Base-by-base conservation (phyloP, 53 echinoderm and acorn worm genomes). In the Apostichopus leukothele region DNA sequence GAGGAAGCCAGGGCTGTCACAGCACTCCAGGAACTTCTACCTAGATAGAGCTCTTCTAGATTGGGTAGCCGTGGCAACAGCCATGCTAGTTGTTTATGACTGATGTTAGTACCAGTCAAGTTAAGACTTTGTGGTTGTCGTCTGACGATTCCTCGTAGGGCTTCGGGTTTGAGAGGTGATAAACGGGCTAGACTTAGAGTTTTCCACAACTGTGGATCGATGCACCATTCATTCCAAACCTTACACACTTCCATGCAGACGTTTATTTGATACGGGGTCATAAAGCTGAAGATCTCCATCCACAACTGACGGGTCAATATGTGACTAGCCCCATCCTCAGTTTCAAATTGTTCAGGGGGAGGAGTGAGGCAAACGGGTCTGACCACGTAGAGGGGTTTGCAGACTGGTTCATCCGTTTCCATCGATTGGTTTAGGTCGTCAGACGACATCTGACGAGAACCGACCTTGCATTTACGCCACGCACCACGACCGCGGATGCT, bases 211-310 rank as follows among this genome's bases (percentile, higher is more conserved):
- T 90, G 77, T 4, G 96, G 86, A 75, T 99, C 92, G 9, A 85
- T 96, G 84, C 99, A 94, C 99, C 99, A 99, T 16, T 92, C 86
- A 76, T 99, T 99, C 99, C 99, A 99, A 0, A 93, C 94, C 86
- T 94, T 96, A 77, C 99, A 99, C 16, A 99, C 99, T 6, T 89
- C 83, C 88, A 99, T 93, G 76, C 99, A 99, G 6, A 89, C 57
- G 21, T 94, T 92, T 13, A 94, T 79, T 39, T 96, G 93, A 51
- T 87, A 78, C 7, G 88, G 93, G 63, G 88, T 67, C 26, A 99
- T 88, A 61, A 91, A 89, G n/a, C 76, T 67, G 63, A 99, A 96
- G 21, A 99, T 91, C 5, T 53, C 88, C 85, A 96, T 92, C 99
- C 99, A 99, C 52, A 90, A 88, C 10, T 90, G 92, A 67, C 93